These are phyloP conservation scores for Addax nasomaculatus DNA, from an alignment of 2,113 vertebrate genomes.

Conservation along the genomic window DNA sequence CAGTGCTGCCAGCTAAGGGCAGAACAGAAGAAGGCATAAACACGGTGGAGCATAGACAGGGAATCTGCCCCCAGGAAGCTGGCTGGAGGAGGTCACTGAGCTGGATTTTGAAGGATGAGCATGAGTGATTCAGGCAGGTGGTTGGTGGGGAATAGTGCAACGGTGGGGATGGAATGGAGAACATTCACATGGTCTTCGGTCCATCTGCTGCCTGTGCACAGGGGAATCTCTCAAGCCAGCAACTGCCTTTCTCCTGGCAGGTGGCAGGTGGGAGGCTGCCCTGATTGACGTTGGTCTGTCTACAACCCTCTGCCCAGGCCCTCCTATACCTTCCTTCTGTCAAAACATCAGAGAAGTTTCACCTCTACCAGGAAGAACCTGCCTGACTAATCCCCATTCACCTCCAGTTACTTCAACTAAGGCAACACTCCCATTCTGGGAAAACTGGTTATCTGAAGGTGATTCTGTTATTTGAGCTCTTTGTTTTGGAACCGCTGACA, in stretches of 20 bases:
- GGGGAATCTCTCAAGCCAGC: background rate
- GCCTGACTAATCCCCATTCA: background rate
- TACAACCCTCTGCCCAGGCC: background rate
- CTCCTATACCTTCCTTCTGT: background rate
- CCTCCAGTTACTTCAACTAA: background rate
- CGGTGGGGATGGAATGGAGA: background rate
- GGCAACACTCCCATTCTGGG: background rate
- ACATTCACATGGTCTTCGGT: background rate
- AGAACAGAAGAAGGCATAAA: background rate
- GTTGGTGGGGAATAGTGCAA: background rate
- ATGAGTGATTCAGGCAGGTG: background rate
- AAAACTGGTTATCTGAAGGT: background rate
- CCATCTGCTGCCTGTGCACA: background rate
- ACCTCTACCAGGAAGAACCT: background rate
- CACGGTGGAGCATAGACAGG: no score
- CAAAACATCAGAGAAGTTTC: background rate
- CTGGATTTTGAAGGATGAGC: background rate
- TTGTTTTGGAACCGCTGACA: constrained; percentile 21
- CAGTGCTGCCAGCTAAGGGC: background rate
- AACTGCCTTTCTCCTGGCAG: background rate
- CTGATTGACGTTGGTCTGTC: background rate
- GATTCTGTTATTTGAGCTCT: constrained; percentile 27
- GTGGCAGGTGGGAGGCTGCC: background rate
- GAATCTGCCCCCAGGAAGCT: background rate
- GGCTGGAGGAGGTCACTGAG: background rate